phyloP scores from a whole-genome alignment of 2,888 invertebrate genomes.

The Griposia aprilina region DNA sequence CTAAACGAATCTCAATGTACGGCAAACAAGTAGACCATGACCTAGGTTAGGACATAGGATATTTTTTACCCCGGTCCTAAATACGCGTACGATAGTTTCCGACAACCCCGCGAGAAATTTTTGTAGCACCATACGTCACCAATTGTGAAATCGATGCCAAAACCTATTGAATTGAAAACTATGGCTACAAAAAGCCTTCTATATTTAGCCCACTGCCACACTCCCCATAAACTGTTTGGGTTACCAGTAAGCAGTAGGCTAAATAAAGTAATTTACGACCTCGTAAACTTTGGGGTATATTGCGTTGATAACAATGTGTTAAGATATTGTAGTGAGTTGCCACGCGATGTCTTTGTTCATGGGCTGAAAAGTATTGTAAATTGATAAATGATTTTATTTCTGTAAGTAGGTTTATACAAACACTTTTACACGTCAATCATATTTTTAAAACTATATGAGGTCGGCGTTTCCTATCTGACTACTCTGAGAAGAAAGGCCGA shows the following conservation, averaged over 20 bases:
- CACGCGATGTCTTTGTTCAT: constrained; percentile 52
- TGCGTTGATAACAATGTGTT: constrained; percentile 56
- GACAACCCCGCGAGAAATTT: background rate
- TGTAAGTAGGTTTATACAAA: no score
- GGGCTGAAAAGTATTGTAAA: constrained; percentile 15
- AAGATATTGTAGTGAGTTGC: constrained; percentile 54
- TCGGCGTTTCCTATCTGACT: no score
- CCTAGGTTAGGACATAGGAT: background rate
- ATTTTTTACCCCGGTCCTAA: background rate
- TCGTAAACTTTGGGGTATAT: constrained; percentile 50
- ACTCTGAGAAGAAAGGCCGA: no score
- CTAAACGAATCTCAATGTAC: background rate
- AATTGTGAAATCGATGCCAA: background rate
- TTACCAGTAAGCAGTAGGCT: constrained; percentile 16
- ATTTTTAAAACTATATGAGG: no score
- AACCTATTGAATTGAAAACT: background rate
- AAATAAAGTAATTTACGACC: constrained; percentile 59
- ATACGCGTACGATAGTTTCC: background rate
- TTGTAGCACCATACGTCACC: background rate
- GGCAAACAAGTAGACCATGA: background rate
- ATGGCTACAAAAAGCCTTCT: background rate
- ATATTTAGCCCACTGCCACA: constrained; percentile 9
- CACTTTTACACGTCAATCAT: no score
- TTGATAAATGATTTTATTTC: no score
- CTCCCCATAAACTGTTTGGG: constrained; percentile 9